These are phyloP conservation scores for Orthonyx spaldingii DNA, from an alignment of 2,113 vertebrate species.

Conservation along the genomic window DNA sequence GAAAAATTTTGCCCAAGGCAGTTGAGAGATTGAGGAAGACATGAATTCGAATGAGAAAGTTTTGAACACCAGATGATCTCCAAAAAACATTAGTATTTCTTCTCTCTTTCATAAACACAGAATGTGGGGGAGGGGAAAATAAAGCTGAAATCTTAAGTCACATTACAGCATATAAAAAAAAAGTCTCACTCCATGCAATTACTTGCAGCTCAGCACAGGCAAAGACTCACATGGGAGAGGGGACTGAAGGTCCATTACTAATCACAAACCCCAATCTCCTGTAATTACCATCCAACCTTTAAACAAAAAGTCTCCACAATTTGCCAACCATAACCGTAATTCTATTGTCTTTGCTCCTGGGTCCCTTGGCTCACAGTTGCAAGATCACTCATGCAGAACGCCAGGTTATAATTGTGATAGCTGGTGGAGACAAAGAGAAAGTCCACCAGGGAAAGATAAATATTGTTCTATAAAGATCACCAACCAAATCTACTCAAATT, in stretches of 20 bases:
- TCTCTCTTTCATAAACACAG: neutral
- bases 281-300: slow-evolving; percentile 41
- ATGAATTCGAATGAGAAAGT: neutral
- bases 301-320: slow-evolving; percentile 42
- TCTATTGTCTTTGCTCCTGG: slow-evolving; percentile 39
- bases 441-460: slow-evolving; percentile 52
- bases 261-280: slow-evolving; percentile 36
- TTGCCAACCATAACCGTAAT: slow-evolving; percentile 14
- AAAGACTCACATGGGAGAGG: slow-evolving; percentile 17
- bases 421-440: slow-evolving; percentile 45
- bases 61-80: neutral
- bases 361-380: neutral
- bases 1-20: neutral
- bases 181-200: neutral
- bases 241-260: neutral
- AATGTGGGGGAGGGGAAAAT: neutral
- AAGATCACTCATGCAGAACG: slow-evolving; percentile 30
- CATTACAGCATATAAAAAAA: neutral
- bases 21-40: neutral
- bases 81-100: neutral
- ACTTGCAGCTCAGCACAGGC: neutral
- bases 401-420: slow-evolving; percentile 39
- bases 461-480: slow-evolving; percentile 62
- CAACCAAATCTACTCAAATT: slow-evolving; percentile 63
- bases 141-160: neutral